These are phyloP conservation scores for Monochamus saltuarius DNA, from an alignment of 1,140 invertebrate genomes.

Conservation along the genomic window DNA sequence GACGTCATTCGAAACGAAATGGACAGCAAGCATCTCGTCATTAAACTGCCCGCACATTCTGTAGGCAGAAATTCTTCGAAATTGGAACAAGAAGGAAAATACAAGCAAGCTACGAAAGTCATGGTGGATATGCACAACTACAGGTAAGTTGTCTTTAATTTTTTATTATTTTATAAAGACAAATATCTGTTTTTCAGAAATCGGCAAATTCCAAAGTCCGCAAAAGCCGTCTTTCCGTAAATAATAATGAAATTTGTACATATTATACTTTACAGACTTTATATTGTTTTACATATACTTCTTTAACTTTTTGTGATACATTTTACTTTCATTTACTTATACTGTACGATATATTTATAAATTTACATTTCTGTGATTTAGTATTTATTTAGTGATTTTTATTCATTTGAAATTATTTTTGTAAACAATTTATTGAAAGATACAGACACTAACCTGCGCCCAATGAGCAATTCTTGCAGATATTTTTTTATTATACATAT, in stretches of 20 bases:
- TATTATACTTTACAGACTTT: background rate
- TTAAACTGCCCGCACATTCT: conserved; percentile 45
- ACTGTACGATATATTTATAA: background rate
- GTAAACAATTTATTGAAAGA: no score
- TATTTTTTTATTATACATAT: no score
- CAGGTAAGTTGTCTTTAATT: conserved; percentile 40
- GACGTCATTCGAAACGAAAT: conserved; percentile 46
- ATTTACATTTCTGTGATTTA: background rate
- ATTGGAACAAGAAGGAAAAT: conserved; percentile 46
- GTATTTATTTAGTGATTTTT: no score
- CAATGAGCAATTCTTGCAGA: no score
- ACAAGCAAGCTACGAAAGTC: conserved; percentile 44
- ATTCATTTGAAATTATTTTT: no score
- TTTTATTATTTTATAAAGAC: background rate
- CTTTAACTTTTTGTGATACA: background rate
- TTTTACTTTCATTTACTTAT: conserved; percentile 2
- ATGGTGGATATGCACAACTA: conserved; percentile 51
- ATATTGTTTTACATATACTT: conserved; percentile 4
- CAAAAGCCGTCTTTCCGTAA: conserved; percentile 58
- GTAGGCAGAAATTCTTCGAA: conserved; percentile 42
- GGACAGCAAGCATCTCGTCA: conserved; percentile 42
- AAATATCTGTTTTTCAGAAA: conserved; percentile 1
- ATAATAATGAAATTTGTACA: conserved; percentile 29
- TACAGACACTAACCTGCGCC: no score
- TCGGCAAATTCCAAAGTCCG: conserved; percentile 30